Evolutionary conservation across 1,140 invertebrate genomes (phyloP), one percentile per base, ranked within the genome.

Genomic region (Aricia agestis): DNA sequence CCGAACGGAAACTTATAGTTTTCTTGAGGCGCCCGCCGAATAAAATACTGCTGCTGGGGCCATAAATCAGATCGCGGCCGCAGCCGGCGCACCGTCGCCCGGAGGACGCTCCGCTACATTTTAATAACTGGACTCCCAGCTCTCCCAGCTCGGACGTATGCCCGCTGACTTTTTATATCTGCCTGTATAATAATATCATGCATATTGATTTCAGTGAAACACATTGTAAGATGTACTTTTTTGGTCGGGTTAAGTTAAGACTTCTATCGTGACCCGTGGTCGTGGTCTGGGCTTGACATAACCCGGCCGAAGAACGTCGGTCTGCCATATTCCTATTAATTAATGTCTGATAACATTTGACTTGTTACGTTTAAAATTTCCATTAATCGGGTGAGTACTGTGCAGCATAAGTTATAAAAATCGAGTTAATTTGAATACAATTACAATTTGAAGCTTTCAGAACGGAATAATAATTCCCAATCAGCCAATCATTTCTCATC

Each of bases 1-100:
- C 82, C 86, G 83, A 91, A 90, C 87, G 89, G 87, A 90, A 90
- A 91, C 89, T 91, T 91, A 91, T 90, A 91, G 89, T 88, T 90
- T 87, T 85, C 78, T 91, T 91, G 89, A 91, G 89, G 87, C 89
- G 87, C 89, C 89, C 85, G 85, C 74, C 82, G 89, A 84, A 91
- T 91, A 90, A 90, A 90, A 91, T 91, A 91, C 87, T 86, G 86
- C 85, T 86, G 85, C 78, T 78, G 74, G 74, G 78, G 79, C 74
- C 81, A 89, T 91, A 90, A 91, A 91, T 91, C 89, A 91, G 89
- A 82, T 82, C 72, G 83, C 79, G 79, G 83, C 74, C 80, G 80
- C 86, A 87, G 84, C 85, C 85, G 85, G 86, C 83, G 82, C 82
- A 73, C 68, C 81, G 81, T 77, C 81, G 82, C 78, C 81, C 76